Percentiles rank a stretch among this genome's conserved stretches.
These are phyloP conservation scores for Steinernema carpocapsae DNA, from an alignment of 2,888 invertebrate species.

Conservation along the genomic window DNA sequence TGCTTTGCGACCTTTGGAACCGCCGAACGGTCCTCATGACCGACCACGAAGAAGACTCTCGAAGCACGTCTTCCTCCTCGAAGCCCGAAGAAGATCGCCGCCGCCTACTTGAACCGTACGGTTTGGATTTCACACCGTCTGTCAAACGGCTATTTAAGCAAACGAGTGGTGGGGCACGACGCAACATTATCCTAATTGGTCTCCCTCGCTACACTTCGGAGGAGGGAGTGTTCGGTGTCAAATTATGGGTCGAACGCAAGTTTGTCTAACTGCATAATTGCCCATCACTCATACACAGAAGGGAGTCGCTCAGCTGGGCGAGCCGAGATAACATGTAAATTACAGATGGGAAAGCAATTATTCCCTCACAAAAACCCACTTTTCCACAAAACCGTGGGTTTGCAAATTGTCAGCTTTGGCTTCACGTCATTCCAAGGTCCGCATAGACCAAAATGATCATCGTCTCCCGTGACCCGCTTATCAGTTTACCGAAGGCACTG, in stretches of 20 bases:
- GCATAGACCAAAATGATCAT: not conserved
- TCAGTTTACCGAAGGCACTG: not conserved
- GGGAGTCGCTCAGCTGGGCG: not conserved
- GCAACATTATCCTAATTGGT: constrained; percentile 32
- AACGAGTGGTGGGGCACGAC: not conserved
- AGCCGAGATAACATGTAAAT: constrained; percentile 27
- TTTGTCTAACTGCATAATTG: constrained; percentile 33
- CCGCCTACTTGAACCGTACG: constrained; percentile 24
- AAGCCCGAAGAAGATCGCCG: not conserved
- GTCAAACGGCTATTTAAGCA: constrained; percentile 18
- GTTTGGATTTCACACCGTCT: constrained; percentile 27
- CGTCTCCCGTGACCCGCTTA: not conserved
- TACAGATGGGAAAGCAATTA: not conserved
- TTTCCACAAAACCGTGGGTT: too few relatives aligned
- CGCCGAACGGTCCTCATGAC: not conserved
- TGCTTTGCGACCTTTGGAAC: not conserved
- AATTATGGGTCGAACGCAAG: constrained; percentile 33
- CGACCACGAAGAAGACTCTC: not conserved
- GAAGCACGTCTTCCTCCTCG: not conserved
- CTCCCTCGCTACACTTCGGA: too few relatives aligned
- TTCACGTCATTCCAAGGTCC: too few relatives aligned
- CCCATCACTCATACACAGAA: constrained; percentile 5
- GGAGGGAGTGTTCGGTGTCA: constrained; percentile 20
- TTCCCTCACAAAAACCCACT: too few relatives aligned
- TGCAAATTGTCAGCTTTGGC: too few relatives aligned